A percentile compares a stretch with the other conserved stretches of the same genome.
These are phyloP conservation scores for Plutomurus gul DNA, from an alignment of 1,140 invertebrate species.

Conservation along the genomic window DNA sequence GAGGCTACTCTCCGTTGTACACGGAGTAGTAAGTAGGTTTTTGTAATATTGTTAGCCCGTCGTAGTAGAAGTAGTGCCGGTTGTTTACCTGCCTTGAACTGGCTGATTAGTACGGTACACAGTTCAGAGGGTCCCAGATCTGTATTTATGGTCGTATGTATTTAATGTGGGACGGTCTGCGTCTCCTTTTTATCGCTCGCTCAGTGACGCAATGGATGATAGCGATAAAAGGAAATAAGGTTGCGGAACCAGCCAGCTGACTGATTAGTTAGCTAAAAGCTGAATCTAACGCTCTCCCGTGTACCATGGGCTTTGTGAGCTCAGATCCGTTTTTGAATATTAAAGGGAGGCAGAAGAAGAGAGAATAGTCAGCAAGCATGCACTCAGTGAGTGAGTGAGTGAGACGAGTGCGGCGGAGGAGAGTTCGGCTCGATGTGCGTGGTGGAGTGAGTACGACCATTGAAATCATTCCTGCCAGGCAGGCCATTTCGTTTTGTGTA, in stretches of 20 bases:
- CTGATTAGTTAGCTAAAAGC: constrained; percentile 19
- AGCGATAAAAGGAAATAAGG: constrained; percentile 20
- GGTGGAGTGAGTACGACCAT: no score
- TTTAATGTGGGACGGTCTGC: not conserved
- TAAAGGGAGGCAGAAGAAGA: not conserved
- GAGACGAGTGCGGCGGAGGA: no score
- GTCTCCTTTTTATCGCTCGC: constrained; percentile 8
- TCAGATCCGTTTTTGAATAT: not conserved
- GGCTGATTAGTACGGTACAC: not conserved
- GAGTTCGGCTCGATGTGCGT: no score
- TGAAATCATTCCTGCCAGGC: no score
- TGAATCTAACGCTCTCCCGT: not conserved
- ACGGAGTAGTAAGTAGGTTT: not conserved
- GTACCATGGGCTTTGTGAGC: no score
- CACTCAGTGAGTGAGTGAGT: no score
- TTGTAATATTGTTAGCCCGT: not conserved
- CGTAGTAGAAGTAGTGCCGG: not conserved
- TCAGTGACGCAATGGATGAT: constrained; percentile 19
- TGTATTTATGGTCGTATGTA: not conserved
- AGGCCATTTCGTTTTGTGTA: no score
- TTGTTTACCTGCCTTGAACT: constrained; percentile 12
- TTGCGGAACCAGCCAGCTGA: not conserved
- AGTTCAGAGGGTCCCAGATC: not conserved
- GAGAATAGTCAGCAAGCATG: not conserved
- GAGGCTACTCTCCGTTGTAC: no score